Base-by-base conservation (phyloP, 92 coral and sea anemone genomes). In the Zoanthus gigantus region DNA sequence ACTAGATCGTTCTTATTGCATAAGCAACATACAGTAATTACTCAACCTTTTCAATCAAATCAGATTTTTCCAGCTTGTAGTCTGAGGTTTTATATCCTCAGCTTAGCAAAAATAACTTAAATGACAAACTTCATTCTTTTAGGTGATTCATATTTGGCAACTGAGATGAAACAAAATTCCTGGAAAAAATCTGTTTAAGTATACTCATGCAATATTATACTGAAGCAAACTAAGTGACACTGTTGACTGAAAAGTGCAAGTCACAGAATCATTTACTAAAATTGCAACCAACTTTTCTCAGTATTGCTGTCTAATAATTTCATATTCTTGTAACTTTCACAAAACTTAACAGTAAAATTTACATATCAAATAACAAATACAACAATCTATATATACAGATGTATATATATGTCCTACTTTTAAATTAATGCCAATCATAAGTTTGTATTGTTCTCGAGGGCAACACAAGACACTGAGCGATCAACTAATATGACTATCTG, bases 171-270 rank as follows among this genome's bases (percentile, higher is more conserved):
- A 6, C 17, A 30, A 63, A 30, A 63, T 63, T 63, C 69, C 28
- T 63, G 69, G 69, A 63, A 63, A 63, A 63, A 7, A 9, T 63
- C 28, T 63, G 17, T 63, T 63, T 63, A 4, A 16, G 29, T 9
- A 16, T 63, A 63, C 23, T 60, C 66, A 63, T 63, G 10, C 18
- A 63, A 63, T 17, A 17, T 63, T 23, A n/a, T 7, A 17, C 8
- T 63, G 10, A 18, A n/a, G 31, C 8, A n/a, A 63, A 63, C n/a
- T 4, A 18, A 63, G 48, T 65, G 85, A 81, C 74, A 45, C 46
- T 44, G 85, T 81, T 46, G 23, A 66, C 50, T 63, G 58, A 81
- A 81, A 81, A 81, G 85, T 81, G 85, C 85, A 57, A 81, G 76
- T 9, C 18, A 81, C 4, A 16, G 75, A 47, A 68, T 81, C 85